Conservation (phyloP, 1,140 invertebrate species). For the Trichonephila clavipes region DNA sequence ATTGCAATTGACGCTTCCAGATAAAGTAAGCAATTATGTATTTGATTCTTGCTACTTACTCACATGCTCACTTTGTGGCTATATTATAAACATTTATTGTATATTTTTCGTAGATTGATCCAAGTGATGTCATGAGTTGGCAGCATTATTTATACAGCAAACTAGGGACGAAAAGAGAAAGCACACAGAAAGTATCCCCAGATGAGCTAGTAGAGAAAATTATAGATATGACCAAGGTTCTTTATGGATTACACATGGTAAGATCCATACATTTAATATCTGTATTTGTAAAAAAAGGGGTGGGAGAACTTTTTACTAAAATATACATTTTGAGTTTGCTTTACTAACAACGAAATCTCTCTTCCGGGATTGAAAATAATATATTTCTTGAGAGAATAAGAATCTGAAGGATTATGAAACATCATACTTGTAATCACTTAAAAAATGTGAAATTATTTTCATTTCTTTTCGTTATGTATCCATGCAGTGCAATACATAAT, state of each 20-base stretch:
- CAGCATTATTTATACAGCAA: slow-evolving; percentile 99
- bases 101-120: slow-evolving; percentile 86
- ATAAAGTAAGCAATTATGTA: slow-evolving; percentile 85
- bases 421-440: no score
- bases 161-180: slow-evolving; percentile 91
- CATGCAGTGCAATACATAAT: no score
- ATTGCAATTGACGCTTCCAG: slow-evolving; percentile 94
- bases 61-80: background rate
- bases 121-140: slow-evolving; percentile 98
- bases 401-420: no score
- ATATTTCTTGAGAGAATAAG: no score
- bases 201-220: slow-evolving; percentile 96
- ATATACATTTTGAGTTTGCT: no score
- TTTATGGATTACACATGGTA: slow-evolving; percentile 99
- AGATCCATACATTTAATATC: slow-evolving; percentile 80
- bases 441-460: no score
- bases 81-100: background rate
- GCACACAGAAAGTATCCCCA: slow-evolving; percentile 85
- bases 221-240: slow-evolving; percentile 99
- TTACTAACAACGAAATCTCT: no score
- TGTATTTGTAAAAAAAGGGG: background rate
- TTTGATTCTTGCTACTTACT: background rate
- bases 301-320: no score
- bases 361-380: no score
- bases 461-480: no score